Percentiles rank a stretch among this genome's conserved stretches.
phyloP scores from a whole-genome alignment of 2,113 vertebrate species.

The Ancistrus triradiatus region DNA sequence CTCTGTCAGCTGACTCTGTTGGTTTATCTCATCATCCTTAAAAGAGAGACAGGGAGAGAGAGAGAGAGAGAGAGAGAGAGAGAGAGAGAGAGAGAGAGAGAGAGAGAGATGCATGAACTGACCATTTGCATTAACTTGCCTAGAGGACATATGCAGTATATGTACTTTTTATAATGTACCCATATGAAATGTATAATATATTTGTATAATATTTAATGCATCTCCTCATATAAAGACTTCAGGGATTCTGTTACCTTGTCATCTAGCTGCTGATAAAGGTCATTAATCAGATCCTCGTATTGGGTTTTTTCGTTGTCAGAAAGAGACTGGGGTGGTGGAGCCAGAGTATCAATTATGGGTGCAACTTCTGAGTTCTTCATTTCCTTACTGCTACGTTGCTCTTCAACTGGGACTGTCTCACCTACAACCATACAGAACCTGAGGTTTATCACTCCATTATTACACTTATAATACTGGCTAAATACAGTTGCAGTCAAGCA shows the following conservation, averaged over 20 bases:
- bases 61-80: too few species aligned
- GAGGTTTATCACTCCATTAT: neutral
- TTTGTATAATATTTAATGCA: too few species aligned
- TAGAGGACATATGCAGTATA: neutral
- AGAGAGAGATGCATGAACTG: slow-evolving; percentile 12
- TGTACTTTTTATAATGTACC: too few species aligned
- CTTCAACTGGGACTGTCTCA: slow-evolving; percentile 86
- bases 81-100: too few species aligned
- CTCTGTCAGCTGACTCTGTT: slow-evolving; percentile 89
- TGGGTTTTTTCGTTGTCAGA: slow-evolving; percentile 80
- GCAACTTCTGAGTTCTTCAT: slow-evolving; percentile 79
- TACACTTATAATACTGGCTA: neutral
- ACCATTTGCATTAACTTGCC: too few species aligned
- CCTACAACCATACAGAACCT: slow-evolving; percentile 62
- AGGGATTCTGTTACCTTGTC: slow-evolving; percentile 95
- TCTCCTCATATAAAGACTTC: too few species aligned
- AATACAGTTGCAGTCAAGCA: neutral
- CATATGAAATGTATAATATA: too few species aligned
- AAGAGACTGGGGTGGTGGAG: slow-evolving; percentile 67
- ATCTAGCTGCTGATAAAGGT: slow-evolving; percentile 91
- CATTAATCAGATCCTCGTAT: slow-evolving; percentile 83
- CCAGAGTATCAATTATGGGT: slow-evolving; percentile 72
- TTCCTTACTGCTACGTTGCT: slow-evolving; percentile 84
- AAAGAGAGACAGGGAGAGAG: too few species aligned
- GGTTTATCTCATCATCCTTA: slow-evolving; percentile 97